phyloP scores from a whole-genome alignment of 2,113 vertebrate genomes.

The Cyanistes caeruleus region DNA sequence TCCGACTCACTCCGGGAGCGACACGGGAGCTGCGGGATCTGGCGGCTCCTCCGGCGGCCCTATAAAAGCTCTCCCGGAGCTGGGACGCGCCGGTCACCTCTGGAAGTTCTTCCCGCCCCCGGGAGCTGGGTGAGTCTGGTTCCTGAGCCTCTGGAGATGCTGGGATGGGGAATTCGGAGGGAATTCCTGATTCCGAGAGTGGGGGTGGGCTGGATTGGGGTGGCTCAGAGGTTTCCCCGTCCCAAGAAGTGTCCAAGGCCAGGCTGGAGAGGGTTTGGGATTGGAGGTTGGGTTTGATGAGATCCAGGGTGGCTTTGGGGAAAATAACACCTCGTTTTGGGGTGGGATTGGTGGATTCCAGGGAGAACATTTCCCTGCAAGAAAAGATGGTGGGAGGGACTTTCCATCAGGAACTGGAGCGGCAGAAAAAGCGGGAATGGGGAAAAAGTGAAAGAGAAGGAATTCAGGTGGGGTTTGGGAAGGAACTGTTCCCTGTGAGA shows the following conservation, averaged over 20 bases:
- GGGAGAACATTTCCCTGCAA: too few species aligned
- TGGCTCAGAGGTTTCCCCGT: not conserved
- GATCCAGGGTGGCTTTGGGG: not conserved
- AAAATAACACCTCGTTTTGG: not conserved
- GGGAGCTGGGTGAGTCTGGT: conserved; percentile 27
- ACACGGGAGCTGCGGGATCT: not conserved
- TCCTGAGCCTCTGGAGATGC: not conserved
- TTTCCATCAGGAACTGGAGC: not conserved
- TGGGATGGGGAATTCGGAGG: not conserved
- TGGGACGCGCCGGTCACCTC: not conserved
- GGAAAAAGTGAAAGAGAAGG: not conserved
- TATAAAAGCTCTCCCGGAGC: conserved; percentile 1
- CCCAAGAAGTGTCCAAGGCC: too few species aligned
- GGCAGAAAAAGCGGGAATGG: not conserved
- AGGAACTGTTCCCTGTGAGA: too few species aligned
- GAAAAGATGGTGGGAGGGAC: not conserved
- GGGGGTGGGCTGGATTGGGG: not conserved
- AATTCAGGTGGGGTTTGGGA: not conserved
- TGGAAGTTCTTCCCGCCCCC: not conserved
- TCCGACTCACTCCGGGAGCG: not conserved
- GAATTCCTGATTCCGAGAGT: fast-evolving
- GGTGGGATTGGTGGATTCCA: not conserved
- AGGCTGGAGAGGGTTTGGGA: too few species aligned
- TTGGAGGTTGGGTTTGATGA: too few species aligned
- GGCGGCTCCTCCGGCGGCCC: not conserved